These are phyloP conservation scores for Mus spretus DNA, from an alignment of 2,797 vertebrate genomes.

Conservation along the genomic window DNA sequence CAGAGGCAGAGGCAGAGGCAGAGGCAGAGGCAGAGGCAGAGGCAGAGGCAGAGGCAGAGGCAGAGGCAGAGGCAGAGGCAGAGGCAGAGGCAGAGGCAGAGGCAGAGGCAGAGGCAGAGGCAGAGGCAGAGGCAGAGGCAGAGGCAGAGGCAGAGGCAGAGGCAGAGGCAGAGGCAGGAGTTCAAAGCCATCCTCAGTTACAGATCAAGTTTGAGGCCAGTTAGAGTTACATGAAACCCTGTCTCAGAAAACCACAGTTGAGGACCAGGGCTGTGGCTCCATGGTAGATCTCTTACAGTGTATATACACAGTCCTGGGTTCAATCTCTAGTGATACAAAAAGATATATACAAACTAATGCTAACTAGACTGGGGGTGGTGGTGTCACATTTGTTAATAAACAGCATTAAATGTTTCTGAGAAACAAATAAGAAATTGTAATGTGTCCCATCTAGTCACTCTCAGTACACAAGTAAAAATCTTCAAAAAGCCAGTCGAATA, in stretches of 20 bases:
- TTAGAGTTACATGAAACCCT: background rate
- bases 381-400: conserved; percentile 42
- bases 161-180: background rate
- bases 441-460: background rate
- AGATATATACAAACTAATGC: background rate
- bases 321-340: background rate
- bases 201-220: background rate
- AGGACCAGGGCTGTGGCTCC: too few relatives aligned
- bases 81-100: background rate
- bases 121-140: background rate
- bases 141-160: background rate
- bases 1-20: background rate
- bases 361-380: background rate
- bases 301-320: background rate
- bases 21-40: background rate
- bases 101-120: background rate
- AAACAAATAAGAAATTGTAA: background rate
- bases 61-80: background rate
- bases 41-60: background rate
- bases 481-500: conserved; percentile 38
- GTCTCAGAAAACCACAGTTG: background rate
- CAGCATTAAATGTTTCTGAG: conserved; percentile 42
- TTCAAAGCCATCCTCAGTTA: background rate
- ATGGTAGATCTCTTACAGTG: background rate
- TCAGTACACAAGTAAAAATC: conserved; percentile 33